Percentiles rank a stretch among this genome's conserved stretches.
phyloP scores from a whole-genome alignment of 2,113 vertebrate genomes.

The Solenodon paradoxus region DNA sequence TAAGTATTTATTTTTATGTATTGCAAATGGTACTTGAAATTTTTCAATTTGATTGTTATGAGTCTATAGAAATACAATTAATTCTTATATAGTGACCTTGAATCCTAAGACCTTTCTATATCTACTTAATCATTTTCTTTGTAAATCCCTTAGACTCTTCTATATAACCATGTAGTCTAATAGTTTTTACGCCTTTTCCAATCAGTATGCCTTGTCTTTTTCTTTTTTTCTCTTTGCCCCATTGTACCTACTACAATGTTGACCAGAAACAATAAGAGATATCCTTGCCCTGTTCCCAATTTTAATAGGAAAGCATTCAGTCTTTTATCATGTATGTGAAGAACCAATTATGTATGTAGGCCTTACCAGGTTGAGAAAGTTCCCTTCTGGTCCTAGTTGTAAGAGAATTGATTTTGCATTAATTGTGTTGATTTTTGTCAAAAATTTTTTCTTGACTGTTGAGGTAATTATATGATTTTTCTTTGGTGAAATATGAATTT shows the following conservation, averaged over 20 bases:
- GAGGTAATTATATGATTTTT: background rate
- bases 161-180: background rate
- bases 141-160: background rate
- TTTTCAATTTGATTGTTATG: background rate
- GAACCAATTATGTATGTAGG: background rate
- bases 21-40: background rate
- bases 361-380: background rate
- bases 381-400: background rate
- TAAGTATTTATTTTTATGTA: constrained; percentile 21
- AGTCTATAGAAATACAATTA: background rate
- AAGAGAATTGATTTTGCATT: background rate
- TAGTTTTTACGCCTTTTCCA: background rate
- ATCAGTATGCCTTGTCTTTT: background rate
- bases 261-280: background rate
- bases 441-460: background rate
- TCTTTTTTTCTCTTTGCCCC: background rate
- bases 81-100: background rate
- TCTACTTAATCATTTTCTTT: constrained; percentile 5
- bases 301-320: background rate
- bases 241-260: background rate
- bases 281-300: background rate
- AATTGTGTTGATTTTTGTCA: background rate
- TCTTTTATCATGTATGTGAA: background rate
- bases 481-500: background rate
- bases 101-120: background rate